phyloP scores from a whole-genome alignment of 2,888 invertebrate species.

The Eustalomyia histrio region DNA sequence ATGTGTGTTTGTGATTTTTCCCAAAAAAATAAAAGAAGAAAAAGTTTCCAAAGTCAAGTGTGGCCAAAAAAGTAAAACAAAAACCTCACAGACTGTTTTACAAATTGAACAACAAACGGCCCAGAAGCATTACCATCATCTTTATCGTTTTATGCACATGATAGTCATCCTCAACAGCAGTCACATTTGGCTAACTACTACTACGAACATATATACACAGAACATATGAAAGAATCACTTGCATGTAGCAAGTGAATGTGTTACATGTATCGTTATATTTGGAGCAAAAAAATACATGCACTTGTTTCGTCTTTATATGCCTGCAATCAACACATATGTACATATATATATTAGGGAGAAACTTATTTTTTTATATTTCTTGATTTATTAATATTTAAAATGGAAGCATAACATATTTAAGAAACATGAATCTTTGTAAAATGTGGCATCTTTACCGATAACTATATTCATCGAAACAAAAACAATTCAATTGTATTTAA shows the following conservation, averaged over 20 bases:
- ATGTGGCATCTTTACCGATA: too few species aligned
- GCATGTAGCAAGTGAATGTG: constrained; percentile 10
- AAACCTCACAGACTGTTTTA: constrained; percentile 44
- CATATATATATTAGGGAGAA: neutral
- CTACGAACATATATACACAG: neutral
- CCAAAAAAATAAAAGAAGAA: constrained; percentile 63
- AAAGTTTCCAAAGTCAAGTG: constrained; percentile 65
- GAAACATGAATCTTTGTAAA: too few species aligned
- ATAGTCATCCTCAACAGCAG: constrained; percentile 38
- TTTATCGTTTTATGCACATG: constrained; percentile 29
- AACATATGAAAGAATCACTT: neutral
- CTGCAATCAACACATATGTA: constrained; percentile 25
- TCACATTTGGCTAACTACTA: constrained; percentile 13
- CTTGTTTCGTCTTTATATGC: constrained; percentile 24
- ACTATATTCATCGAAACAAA: too few species aligned
- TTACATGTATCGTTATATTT: constrained; percentile 14
- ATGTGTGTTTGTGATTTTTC: constrained; percentile 40
- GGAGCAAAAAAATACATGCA: constrained; percentile 15
- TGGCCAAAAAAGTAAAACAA: constrained; percentile 40
- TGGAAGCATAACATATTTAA: too few species aligned
- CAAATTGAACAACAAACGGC: constrained; percentile 59
- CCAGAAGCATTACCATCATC: constrained; percentile 40
- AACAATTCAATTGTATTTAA: too few species aligned
- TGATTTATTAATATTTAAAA: too few species aligned
- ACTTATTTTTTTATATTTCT: neutral